Percentiles rank a stretch among this genome's conserved stretches.
phyloP scores from a whole-genome alignment of 2,797 vertebrate species.

The Etheostoma perlongum region DNA sequence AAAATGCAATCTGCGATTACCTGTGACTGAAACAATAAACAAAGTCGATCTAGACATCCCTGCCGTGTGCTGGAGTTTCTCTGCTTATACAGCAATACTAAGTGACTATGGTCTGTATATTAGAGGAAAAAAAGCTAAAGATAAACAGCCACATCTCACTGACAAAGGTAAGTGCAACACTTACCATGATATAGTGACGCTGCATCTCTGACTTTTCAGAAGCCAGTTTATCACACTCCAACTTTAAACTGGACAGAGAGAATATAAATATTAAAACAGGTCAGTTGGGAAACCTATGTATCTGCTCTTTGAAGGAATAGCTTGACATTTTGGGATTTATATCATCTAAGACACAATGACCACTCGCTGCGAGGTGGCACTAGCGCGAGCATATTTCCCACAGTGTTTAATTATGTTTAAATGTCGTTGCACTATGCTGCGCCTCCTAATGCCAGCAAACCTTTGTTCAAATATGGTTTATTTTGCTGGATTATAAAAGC shows the following conservation, averaged over 20 bases:
- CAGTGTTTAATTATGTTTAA: neutral
- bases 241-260: constrained; percentile 79
- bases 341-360: neutral
- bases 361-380: neutral
- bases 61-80: neutral
- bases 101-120: neutral
- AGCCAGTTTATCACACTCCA: constrained; percentile 98
- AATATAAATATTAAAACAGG: neutral
- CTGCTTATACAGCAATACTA: neutral
- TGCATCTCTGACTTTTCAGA: constrained; percentile 99
- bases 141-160: neutral
- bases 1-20: neutral
- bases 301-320: neutral
- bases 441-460: neutral
- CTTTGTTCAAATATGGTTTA: neutral
- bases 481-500: neutral
- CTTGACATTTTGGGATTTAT: neutral
- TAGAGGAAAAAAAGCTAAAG: neutral
- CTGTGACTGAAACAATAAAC: neutral
- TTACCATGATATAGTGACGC: constrained; percentile 94
- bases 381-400: neutral
- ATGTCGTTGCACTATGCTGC: neutral
- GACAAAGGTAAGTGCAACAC: constrained; percentile 5
- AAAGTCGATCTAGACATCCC: neutral
- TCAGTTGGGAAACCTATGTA: neutral